phyloP scores from a whole-genome alignment of 2,797 vertebrate genomes.

The Natrix natrix region DNA sequence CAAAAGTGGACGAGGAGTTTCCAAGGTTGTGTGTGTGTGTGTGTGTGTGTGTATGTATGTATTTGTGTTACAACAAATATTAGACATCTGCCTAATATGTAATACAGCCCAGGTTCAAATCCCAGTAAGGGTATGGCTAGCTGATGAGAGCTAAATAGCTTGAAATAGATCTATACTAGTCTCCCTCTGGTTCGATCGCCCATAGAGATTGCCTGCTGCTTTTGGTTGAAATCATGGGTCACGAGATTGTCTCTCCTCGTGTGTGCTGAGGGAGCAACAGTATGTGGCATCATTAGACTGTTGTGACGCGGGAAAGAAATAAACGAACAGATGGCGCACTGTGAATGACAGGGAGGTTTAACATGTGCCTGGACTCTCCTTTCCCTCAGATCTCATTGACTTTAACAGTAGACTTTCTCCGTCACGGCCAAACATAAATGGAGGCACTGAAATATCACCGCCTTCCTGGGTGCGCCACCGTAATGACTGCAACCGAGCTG shows the following conservation, averaged over 20 bases:
- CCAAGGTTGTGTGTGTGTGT: neutral
- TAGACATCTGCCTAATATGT: too few species aligned
- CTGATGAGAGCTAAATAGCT: too few species aligned
- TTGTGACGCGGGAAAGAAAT: constrained; percentile 42
- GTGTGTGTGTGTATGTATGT: too few species aligned
- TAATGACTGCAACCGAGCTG: constrained; percentile 24
- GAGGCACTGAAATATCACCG: neutral
- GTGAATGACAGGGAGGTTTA: constrained; percentile 50
- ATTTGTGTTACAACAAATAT: too few species aligned
- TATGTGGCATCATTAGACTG: constrained; percentile 37
- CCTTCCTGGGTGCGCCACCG: neutral
- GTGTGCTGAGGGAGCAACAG: neutral
- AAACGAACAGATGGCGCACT: constrained; percentile 49
- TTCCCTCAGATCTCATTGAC: constrained; percentile 21
- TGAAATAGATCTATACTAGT: too few species aligned
- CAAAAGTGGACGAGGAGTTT: neutral
- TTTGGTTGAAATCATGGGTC: neutral
- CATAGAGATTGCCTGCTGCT: neutral
- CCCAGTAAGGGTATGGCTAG: too few species aligned
- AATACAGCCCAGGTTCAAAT: too few species aligned
- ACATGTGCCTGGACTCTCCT: neutral
- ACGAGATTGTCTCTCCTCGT: neutral
- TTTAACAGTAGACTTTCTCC: neutral
- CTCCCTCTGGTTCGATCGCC: too few species aligned
- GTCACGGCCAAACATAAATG: neutral